These are phyloP conservation scores for Falcaria lacertinaria DNA, from an alignment of 2,888 invertebrate species.

Conservation along the genomic window DNA sequence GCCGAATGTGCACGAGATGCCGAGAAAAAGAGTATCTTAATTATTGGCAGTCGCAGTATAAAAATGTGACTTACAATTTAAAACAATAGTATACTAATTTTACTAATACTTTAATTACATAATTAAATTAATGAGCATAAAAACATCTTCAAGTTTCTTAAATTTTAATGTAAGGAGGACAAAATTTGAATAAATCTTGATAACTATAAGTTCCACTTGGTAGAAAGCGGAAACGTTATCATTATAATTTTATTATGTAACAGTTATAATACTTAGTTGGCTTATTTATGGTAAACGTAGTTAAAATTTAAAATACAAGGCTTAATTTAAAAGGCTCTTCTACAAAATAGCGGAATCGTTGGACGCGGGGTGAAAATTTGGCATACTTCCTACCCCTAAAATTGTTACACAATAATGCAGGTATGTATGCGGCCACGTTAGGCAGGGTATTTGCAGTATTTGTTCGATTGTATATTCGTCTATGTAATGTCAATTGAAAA, in stretches of 20 bases:
- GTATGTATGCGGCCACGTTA: conserved; percentile 44
- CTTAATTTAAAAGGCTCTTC: neutral
- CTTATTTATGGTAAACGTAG: neutral
- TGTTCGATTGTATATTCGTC: conserved; percentile 24
- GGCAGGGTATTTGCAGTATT: conserved; percentile 21
- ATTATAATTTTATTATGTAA: neutral
- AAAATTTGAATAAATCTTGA: neutral
- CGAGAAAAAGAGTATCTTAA: no score
- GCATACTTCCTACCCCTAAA: conserved; percentile 63
- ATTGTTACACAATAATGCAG: conserved; percentile 70
- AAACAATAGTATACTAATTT: no score
- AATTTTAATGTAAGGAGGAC: no score
- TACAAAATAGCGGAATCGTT: conserved; percentile 25
- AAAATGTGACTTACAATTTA: no score
- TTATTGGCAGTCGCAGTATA: no score
- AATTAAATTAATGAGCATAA: no score
- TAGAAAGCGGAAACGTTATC: neutral
- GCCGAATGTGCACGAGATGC: no score
- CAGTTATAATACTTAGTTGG: neutral
- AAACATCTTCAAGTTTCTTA: no score
- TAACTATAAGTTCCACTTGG: neutral
- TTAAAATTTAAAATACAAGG: neutral
- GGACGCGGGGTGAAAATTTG: conserved; percentile 55
- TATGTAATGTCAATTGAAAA: no score
- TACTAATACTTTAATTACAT: no score